Conservation (phyloP, 2,113 vertebrate genomes). For the Brienomyrus brachyistius region DNA sequence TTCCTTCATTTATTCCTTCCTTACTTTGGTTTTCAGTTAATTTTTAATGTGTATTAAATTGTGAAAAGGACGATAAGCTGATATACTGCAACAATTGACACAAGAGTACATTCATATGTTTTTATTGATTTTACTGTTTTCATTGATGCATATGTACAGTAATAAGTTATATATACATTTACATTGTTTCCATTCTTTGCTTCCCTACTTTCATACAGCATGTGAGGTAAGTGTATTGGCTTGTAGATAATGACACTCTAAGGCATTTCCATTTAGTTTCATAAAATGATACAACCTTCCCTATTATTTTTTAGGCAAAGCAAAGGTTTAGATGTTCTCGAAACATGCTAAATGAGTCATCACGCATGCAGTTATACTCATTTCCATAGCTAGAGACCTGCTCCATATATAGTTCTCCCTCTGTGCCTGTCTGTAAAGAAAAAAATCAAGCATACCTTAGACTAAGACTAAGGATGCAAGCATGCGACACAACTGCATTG, state of each 20-base stretch:
- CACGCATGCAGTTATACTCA: conserved; percentile 36
- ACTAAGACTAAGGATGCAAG: conserved; percentile 12
- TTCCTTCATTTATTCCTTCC: not conserved
- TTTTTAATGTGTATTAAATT: not conserved
- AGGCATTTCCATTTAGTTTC: conserved; percentile 29
- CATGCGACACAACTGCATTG: not conserved
- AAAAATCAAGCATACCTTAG: conserved; percentile 8
- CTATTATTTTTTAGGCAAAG: conserved; percentile 29
- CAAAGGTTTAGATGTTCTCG: conserved; percentile 6
- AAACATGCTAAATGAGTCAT: conserved; percentile 30
- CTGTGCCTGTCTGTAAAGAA: not conserved
- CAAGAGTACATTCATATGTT: conserved; percentile 22
- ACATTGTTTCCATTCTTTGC: conserved; percentile 31
- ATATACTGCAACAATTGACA: not conserved
- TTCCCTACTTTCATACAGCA: conserved; percentile 27
- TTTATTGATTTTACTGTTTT: conserved; percentile 29
- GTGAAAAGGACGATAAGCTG: not conserved
- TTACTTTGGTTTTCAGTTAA: not conserved
- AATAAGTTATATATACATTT: conserved; percentile 76
- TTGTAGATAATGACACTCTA: not conserved
- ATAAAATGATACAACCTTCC: conserved; percentile 33
- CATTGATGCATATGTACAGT: conserved; percentile 49
- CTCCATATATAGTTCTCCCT: conserved; percentile 29
- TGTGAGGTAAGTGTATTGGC: conserved; percentile 20
- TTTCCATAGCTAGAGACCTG: conserved; percentile 48